phyloP scores from a whole-genome alignment of 2,113 vertebrate species.

The Rhinolophus ferrumequinum region DNA sequence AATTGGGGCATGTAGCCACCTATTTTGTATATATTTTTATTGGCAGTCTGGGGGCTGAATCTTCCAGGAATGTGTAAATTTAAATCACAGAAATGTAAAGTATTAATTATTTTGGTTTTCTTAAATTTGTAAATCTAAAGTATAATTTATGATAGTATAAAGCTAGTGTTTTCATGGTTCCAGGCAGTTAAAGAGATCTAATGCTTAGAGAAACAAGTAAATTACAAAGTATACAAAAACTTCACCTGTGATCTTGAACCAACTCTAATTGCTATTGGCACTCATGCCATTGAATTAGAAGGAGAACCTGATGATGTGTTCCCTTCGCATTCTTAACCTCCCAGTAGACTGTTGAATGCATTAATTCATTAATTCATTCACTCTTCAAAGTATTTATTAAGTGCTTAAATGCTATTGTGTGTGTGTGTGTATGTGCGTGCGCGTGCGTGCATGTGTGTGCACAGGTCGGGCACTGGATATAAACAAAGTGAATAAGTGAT shows the following conservation, averaged over 20 bases:
- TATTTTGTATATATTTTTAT: background rate
- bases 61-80: background rate
- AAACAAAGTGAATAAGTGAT: too few relatives aligned
- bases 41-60: background rate
- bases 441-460: too few relatives aligned
- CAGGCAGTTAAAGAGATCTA: background rate
- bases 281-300: background rate
- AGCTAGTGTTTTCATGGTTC: background rate
- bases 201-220: background rate
- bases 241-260: background rate
- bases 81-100: background rate
- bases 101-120: background rate
- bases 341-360: background rate
- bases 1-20: background rate
- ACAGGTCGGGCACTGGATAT: background rate
- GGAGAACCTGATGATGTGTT: background rate
- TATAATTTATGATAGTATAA: background rate
- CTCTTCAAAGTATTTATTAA: background rate
- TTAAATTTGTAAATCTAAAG: background rate
- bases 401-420: background rate
- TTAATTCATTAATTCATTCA: background rate
- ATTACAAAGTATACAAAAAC: background rate
- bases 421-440: fast-evolving
- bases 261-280: background rate
- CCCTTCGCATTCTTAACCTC: background rate